These are phyloP conservation scores for Ichneumoninae sp. DNA, from an alignment of 2,888 invertebrate species.

Conservation along the genomic window DNA sequence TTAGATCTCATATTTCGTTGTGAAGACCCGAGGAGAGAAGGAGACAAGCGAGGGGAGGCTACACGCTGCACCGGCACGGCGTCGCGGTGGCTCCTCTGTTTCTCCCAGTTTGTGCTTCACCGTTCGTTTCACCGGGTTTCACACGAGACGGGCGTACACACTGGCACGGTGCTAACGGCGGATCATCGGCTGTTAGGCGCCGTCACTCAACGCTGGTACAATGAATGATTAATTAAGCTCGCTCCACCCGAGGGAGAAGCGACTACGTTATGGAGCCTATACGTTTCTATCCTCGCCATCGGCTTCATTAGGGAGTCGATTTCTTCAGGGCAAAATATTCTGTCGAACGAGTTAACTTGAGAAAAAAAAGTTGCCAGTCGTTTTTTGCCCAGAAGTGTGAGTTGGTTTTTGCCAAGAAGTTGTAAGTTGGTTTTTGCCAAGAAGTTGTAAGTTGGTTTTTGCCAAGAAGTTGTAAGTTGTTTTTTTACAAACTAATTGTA, in stretches of 20 bases:
- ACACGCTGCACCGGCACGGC: constrained; percentile 21
- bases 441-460: too few relatives aligned
- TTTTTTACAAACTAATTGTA: too few relatives aligned
- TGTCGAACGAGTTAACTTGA: not conserved
- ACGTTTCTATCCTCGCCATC: not conserved
- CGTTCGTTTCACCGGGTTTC: constrained; percentile 38
- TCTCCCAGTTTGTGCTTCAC: constrained; percentile 20
- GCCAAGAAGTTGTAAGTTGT: too few relatives aligned
- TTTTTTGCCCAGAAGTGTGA: not conserved
- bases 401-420: not conserved
- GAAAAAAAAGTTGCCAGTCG: too few relatives aligned
- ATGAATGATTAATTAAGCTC: constrained; percentile 62
- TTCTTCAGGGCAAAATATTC: not conserved
- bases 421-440: too few relatives aligned
- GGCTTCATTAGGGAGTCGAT: not conserved
- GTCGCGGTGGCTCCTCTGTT: constrained; percentile 11
- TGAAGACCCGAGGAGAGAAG: constrained; percentile 25
- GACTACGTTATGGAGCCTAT: not conserved
- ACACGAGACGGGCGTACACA: constrained; percentile 11
- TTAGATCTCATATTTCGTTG: constrained; percentile 78
- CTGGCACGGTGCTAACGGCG: constrained; percentile 20
- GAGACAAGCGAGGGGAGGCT: constrained; percentile 20
- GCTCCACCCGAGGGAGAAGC: not conserved
- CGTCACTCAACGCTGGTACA: constrained; percentile 56
- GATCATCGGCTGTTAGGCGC: constrained; percentile 58